Conservation (phyloP, 2,888 invertebrate genomes). For the Kryphioiulus occultus region DNA sequence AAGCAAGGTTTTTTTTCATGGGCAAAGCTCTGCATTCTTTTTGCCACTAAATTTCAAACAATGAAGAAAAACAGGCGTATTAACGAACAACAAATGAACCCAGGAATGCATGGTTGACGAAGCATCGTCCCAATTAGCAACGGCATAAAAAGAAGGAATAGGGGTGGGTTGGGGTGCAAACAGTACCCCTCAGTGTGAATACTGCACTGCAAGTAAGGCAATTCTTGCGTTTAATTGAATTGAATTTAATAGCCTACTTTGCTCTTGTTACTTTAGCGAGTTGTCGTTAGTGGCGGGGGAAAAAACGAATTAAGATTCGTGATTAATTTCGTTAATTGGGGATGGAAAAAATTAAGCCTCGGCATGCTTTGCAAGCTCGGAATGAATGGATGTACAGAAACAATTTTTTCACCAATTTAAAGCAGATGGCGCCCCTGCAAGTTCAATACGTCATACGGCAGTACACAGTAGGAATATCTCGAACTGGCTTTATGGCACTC, state of each 20-base stretch:
- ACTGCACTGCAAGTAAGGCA: neutral
- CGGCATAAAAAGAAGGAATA: neutral
- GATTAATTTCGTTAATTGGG: conserved; percentile 16
- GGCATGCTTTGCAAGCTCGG: no score
- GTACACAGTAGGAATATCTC: neutral
- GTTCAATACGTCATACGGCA: neutral
- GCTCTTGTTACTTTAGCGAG: conserved; percentile 16
- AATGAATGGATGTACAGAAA: neutral
- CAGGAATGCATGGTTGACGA: neutral
- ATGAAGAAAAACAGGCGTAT: conserved; percentile 7
- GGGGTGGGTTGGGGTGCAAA: neutral
- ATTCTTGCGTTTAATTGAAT: conserved; percentile 16
- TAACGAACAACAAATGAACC: neutral
- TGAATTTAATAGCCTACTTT: conserved; percentile 1
- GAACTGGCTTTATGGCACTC: neutral
- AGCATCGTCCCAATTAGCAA: conserved; percentile 8
- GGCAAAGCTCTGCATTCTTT: neutral
- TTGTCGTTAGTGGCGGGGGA: neutral
- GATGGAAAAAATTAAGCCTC: neutral
- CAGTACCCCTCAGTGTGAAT: neutral
- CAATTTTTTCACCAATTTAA: neutral
- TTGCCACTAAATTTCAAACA: conserved; percentile 11
- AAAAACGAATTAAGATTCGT: conserved; percentile 12
- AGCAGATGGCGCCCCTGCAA: neutral
- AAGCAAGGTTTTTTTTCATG: neutral